Evolutionary conservation across 2,113 vertebrate genomes (phyloP).

Genomic region (Pardalotus punctatus): DNA sequence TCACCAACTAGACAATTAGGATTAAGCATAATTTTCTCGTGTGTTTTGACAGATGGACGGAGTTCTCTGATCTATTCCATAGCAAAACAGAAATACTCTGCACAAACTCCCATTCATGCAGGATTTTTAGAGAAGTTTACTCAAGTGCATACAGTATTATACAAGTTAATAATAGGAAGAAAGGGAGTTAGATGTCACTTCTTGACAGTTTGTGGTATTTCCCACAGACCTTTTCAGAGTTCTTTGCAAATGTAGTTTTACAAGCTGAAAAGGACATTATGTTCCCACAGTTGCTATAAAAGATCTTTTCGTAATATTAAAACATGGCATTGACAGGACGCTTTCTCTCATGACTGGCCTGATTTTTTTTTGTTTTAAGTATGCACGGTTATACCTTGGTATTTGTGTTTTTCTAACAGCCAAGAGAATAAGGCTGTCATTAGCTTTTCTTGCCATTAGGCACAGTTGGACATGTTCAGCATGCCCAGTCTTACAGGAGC

Average conservation of each 20-base stretch:
- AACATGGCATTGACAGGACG: neutral
- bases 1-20: neutral
- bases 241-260: slow-evolving; percentile 10
- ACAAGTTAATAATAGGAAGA: neutral
- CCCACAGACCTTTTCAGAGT: neutral
- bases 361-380: neutral
- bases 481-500: neutral
- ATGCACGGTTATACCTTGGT: neutral
- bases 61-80: neutral
- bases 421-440: neutral
- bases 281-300: neutral
- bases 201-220: neutral
- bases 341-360: neutral
- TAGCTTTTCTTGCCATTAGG: neutral
- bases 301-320: neutral
- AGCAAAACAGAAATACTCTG: neutral
- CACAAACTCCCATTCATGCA: neutral
- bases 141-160: neutral
- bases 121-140: neutral
- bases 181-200: neutral
- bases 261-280: neutral
- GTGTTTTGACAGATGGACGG: neutral
- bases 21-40: neutral
- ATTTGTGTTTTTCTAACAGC: neutral
- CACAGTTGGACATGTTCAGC: neutral